Percentiles rank a stretch among this genome's conserved stretches.
These are phyloP conservation scores for Machaerirhynchus nigripectus DNA, from an alignment of 2,113 vertebrate genomes.

Conservation along the genomic window DNA sequence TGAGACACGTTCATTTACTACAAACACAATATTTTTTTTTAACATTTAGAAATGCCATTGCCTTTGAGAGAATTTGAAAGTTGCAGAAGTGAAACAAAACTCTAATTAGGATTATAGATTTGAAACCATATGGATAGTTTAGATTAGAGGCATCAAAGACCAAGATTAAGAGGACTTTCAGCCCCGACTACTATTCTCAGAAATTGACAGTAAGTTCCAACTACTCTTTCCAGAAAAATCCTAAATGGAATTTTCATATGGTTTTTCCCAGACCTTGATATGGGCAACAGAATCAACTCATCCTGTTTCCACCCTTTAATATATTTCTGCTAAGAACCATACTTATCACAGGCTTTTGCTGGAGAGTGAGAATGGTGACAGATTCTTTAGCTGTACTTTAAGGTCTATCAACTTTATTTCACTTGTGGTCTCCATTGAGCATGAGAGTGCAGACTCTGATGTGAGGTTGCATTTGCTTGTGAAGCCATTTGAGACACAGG, in stretches of 20 bases:
- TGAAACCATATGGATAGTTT: not conserved
- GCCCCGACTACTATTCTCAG: not conserved
- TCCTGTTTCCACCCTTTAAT: not conserved
- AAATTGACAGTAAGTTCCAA: not conserved
- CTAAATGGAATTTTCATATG: not conserved
- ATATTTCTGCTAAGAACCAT: not conserved
- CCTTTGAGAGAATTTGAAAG: not conserved
- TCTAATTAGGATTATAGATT: not conserved
- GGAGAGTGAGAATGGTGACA: not conserved
- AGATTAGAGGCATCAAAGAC: not conserved
- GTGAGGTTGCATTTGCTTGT: not conserved
- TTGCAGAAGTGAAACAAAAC: not conserved
- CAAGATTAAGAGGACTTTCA: not conserved
- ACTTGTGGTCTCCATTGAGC: not conserved
- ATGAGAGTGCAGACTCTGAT: not conserved
- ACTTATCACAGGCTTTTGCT: not conserved
- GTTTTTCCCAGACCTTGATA: not conserved
- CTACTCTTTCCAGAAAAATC: not conserved
- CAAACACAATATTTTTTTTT: not conserved
- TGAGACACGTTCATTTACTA: not conserved
- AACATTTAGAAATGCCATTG: not conserved
- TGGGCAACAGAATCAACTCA: not conserved
- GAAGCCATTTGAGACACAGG: not conserved
- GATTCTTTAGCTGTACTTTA: rapidly evolving
- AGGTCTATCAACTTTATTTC: not conserved